Evolutionary conservation across 2,888 invertebrate genomes (phyloP).

Genomic region (Ommatoiulus sabulosus): DNA sequence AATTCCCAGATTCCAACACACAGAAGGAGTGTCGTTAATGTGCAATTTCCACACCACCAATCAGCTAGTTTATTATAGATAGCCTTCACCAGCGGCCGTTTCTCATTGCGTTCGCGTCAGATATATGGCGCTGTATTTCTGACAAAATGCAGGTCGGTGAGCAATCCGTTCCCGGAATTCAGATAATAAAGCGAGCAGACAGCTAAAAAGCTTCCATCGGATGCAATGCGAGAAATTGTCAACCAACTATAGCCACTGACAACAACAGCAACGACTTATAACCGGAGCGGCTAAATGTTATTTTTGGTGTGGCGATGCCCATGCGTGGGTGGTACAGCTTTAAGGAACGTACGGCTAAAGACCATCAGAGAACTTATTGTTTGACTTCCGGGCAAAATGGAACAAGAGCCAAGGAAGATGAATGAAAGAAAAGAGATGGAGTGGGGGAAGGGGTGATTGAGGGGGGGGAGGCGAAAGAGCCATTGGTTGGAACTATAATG

Average conservation of each 20-base stretch:
- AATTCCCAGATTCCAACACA: neutral
- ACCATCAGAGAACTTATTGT: slow-evolving; percentile 37
- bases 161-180: neutral
- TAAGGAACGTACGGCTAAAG: neutral
- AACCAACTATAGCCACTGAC: neutral
- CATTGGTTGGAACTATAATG: neutral
- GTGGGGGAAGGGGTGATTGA: neutral
- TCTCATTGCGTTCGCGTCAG: neutral
- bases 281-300: neutral
- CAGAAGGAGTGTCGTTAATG: slow-evolving; percentile 12
- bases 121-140: neutral
- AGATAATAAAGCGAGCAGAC: slow-evolving; percentile 9
- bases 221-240: slow-evolving; percentile 30
- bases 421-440: slow-evolving; percentile 29
- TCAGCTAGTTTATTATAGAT: slow-evolving; percentile 7
- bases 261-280: slow-evolving; percentile 37
- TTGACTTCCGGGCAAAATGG: slow-evolving; percentile 40
- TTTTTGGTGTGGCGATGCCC: neutral
- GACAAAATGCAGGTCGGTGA: slow-evolving; percentile 18
- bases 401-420: slow-evolving; percentile 15
- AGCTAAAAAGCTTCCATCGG: slow-evolving; percentile 3
- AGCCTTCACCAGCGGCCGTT: neutral
- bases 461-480: neutral
- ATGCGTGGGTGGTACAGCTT: slow-evolving; percentile 24
- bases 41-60: slow-evolving; percentile 39